Percentiles rank a stretch among this genome's conserved stretches.
Conservation (phyloP, 2,113 vertebrate species). For the Drymodes brunneopygia region DNA sequence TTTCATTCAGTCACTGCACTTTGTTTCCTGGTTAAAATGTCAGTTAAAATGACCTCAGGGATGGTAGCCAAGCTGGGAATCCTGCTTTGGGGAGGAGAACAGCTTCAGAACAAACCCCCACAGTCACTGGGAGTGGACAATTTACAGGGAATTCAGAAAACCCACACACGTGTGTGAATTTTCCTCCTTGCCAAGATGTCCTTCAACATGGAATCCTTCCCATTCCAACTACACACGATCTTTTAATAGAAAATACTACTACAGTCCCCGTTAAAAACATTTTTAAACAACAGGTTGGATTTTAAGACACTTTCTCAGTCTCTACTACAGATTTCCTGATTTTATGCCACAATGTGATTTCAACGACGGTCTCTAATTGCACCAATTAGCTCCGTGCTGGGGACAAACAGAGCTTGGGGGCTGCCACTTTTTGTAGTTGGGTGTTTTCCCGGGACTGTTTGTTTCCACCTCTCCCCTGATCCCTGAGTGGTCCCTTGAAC, state of each 20-base stretch:
- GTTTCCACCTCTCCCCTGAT: background rate
- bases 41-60: background rate
- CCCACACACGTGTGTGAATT: fast-evolving
- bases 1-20: background rate
- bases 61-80: background rate
- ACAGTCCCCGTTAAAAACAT: background rate
- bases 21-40: background rate
- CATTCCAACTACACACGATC: background rate
- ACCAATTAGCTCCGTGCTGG: background rate
- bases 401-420: background rate
- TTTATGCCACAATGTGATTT: background rate
- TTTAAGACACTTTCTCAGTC: background rate
- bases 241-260: background rate
- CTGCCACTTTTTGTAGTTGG: background rate
- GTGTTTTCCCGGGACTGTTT: background rate
- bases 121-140: background rate
- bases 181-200: background rate
- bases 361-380: fast-evolving
- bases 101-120: background rate
- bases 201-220: background rate
- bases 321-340: background rate
- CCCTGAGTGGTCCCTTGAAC: background rate
- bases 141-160: background rate
- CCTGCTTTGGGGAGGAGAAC: background rate
- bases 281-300: background rate